These are phyloP conservation scores for Numenius arquata DNA, from an alignment of 2,113 vertebrate genomes.

Conservation along the genomic window DNA sequence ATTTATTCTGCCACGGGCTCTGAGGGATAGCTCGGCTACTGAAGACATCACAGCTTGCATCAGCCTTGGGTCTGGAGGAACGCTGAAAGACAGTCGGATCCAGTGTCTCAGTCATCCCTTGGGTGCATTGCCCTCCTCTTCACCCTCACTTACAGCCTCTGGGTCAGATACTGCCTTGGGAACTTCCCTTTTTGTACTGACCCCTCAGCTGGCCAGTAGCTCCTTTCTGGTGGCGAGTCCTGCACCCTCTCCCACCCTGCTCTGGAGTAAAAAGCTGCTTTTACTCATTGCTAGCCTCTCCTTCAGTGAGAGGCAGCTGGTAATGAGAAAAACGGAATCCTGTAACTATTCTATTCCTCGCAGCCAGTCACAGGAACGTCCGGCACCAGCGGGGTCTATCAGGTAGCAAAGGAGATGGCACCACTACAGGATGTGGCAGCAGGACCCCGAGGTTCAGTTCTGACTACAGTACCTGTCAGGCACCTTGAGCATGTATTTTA, in stretches of 20 bases:
- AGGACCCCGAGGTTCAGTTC: not conserved
- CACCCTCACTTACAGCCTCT: not conserved
- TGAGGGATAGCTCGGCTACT: not conserved
- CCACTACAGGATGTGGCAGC: not conserved
- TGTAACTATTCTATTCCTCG: not conserved
- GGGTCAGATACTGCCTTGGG: not conserved
- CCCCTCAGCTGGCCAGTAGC: not conserved
- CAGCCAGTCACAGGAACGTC: not conserved
- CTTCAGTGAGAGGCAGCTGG: not conserved
- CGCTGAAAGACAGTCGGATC: fast-evolving
- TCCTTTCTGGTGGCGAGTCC: not conserved
- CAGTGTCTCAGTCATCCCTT: not conserved
- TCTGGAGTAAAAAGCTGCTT: not conserved
- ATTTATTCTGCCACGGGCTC: not conserved
- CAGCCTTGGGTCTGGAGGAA: not conserved
- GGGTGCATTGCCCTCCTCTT: not conserved
- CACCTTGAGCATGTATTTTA: not conserved
- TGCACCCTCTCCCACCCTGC: not conserved
- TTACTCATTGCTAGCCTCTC: not conserved
- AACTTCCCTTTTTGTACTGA: not conserved
- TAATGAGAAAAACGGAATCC: not conserved
- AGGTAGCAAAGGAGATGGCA: not conserved
- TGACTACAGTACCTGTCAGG: fast-evolving
- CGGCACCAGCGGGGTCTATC: fast-evolving
- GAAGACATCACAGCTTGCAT: not conserved